phyloP scores from a whole-genome alignment of 1,140 invertebrate genomes.

The Drosophila parvula region DNA sequence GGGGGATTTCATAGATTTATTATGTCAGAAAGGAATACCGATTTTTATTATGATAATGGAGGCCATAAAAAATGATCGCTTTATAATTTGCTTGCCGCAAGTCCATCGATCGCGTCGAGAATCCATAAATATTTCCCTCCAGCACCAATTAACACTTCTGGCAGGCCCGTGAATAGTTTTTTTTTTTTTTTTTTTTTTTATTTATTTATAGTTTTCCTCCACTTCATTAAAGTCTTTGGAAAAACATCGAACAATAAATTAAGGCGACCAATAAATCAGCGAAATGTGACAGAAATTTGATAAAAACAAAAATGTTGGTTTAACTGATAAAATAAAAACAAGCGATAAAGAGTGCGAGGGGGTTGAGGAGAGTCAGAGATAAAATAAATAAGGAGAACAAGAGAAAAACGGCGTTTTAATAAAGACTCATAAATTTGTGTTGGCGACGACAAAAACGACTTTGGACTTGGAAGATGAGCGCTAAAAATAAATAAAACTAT shows the following conservation, averaged over 20 bases:
- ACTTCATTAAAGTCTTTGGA: conserved; percentile 59
- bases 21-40: background rate
- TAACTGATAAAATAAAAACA: conserved; percentile 64
- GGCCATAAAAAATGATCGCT: conserved; percentile 8
- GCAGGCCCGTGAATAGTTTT: conserved; percentile 24
- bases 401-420: conserved; percentile 77
- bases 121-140: conserved; percentile 29
- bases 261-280: conserved; percentile 62
- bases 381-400: conserved; percentile 31
- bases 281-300: conserved; percentile 76
- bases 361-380: conserved; percentile 19
- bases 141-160: conserved; percentile 45
- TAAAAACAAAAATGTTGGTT: conserved; percentile 62
- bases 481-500: conserved; percentile 83
- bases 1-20: background rate
- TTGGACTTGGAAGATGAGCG: conserved; percentile 76
- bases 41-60: background rate
- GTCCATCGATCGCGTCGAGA: conserved; percentile 7
- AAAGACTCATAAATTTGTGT: conserved; percentile 74
- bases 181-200: no score
- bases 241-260: conserved; percentile 51
- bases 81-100: background rate
- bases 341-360: conserved; percentile 9
- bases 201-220: conserved; percentile 40
- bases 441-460: conserved; percentile 66